Evolutionary conservation across 1,140 invertebrate species (phyloP).

Genomic region (Calliopsis andreniformis): DNA sequence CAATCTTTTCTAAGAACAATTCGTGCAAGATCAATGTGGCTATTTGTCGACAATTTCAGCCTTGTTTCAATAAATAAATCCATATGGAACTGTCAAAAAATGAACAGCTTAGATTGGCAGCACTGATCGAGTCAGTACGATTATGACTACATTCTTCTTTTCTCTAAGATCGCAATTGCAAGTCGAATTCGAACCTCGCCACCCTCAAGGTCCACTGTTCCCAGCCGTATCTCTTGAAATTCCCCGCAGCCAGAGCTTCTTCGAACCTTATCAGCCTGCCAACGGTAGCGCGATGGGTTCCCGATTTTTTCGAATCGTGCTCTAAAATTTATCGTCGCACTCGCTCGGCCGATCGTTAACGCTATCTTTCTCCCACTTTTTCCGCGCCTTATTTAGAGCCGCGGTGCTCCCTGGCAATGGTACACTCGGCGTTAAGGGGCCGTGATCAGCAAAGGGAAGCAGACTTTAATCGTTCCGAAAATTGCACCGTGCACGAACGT

Average conservation of each 20-base stretch:
- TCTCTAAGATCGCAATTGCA: no score
- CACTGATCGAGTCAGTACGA: no score
- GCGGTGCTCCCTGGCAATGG: not conserved
- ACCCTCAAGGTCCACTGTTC: no score
- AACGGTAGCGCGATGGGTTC: slow-evolving; percentile 12
- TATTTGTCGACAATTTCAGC: no score
- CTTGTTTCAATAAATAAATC: no score
- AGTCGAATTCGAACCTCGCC: no score
- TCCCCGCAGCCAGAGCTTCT: not conserved
- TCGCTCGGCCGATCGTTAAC: slow-evolving; percentile 21
- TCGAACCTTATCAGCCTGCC: not conserved
- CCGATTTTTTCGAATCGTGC: slow-evolving; percentile 9
- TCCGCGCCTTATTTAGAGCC: slow-evolving; percentile 42
- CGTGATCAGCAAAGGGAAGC: slow-evolving; percentile 12
- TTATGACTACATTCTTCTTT: no score
- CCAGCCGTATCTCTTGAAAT: no score
- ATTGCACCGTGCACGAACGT: slow-evolving; percentile 42
- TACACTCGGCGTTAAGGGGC: not conserved
- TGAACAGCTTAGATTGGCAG: not conserved
- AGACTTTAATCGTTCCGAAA: slow-evolving; percentile 61
- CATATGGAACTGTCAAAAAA: no score
- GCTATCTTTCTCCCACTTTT: slow-evolving; percentile 12
- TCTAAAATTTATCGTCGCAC: slow-evolving; percentile 35
- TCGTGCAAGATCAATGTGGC: no score
- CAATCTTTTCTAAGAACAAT: no score